These are phyloP conservation scores for Deroplatys truncata DNA, from an alignment of 2,888 invertebrate genomes.

Conservation along the genomic window DNA sequence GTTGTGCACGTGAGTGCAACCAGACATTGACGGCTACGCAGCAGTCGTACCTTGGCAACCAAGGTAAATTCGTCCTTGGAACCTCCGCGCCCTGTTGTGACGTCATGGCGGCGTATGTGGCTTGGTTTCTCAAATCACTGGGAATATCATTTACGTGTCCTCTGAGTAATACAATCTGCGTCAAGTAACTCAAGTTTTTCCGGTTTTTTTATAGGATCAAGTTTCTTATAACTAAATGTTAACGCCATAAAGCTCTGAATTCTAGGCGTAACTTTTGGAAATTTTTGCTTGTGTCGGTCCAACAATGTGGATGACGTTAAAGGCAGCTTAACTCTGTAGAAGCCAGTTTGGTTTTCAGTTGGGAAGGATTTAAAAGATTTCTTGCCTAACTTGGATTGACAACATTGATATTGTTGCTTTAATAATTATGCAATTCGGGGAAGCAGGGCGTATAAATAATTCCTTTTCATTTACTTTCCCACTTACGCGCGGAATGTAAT, in stretches of 20 bases:
- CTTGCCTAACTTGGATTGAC: too few relatives aligned
- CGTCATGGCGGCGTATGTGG: background rate
- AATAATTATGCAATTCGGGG: too few relatives aligned
- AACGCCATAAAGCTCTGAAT: background rate
- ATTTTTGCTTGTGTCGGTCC: too few relatives aligned
- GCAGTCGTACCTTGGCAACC: background rate
- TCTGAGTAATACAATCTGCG: background rate
- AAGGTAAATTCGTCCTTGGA: constrained; percentile 1
- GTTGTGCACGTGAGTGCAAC: background rate
- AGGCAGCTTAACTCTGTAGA: too few relatives aligned
- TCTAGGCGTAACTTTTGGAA: too few relatives aligned
- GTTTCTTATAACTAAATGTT: background rate
- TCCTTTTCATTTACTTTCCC: too few relatives aligned
- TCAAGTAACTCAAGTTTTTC: background rate
- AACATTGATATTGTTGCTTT: too few relatives aligned
- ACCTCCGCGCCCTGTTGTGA: background rate
- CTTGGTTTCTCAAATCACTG: background rate
- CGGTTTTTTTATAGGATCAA: background rate
- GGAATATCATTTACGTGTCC: background rate
- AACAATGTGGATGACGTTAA: too few relatives aligned
- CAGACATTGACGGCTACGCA: background rate
- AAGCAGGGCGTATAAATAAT: too few relatives aligned
- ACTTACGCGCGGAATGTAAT: too few relatives aligned
- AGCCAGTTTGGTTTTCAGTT: too few relatives aligned
- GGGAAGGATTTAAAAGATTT: too few relatives aligned